Base-by-base conservation (phyloP, 2,113 vertebrate species). In the Castor canadensis region DNA sequence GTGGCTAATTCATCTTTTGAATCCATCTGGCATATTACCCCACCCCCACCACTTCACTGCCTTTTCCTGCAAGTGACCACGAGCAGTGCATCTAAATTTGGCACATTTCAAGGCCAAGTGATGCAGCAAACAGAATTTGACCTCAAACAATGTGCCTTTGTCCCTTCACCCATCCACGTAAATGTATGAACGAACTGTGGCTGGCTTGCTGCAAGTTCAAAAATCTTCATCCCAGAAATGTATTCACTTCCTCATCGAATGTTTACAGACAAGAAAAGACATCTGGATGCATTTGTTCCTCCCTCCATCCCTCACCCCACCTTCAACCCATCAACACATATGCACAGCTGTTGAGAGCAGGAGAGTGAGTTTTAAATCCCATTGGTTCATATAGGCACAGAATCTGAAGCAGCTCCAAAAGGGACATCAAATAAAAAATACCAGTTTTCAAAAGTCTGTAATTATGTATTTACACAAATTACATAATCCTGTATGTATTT, bases 401-500 rank as follows among this genome's bases (percentile, higher is more conserved):
- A 87, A 64, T 69, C 91, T 87, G 69, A 93, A 98, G 97, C 91
- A 87, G 75, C 60, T 97, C 96, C 97, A 94, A 97, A 97, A 94
- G 95, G 97, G 95, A 98, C 95, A 97, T 96, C 52, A 96, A 98
- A 97, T 95, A 98, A 98, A 98, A 98, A 97, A 98, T 98, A 98
- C 92, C 97, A 97, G 96, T 97, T 98, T 98, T 97, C 97, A 97
- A 98, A 98, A 98, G 97, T 98, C 98, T 98, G 88, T 98, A 98
- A 98, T 97, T 98, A 97, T 98, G 80, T 98, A 98, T 98, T 98
- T 98, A 97, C 98, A 98, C 95, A 98, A 98, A 98, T 97, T 97
- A 98, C 98, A 98, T 95, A 97, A 98, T 98, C 98, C 94, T 98
- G 94, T 98, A 97, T 95, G 97, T 97, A 97, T 98, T 98, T 98